Percentiles rank a stretch among this genome's conserved stretches.
phyloP scores from a whole-genome alignment of 92 coral and sea anemone species.

The Muricea muricata region DNA sequence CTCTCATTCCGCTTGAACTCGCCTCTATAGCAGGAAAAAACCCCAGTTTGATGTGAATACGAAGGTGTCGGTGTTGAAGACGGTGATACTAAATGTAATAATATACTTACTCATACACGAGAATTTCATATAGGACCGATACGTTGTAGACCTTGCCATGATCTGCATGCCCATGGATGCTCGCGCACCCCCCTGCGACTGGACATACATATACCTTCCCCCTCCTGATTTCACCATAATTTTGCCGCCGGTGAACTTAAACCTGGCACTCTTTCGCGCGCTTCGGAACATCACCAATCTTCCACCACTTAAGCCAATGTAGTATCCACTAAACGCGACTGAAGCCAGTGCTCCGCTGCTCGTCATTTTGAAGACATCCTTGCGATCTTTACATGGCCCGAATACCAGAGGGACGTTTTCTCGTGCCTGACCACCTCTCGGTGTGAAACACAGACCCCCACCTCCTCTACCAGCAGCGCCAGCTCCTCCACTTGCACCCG shows the following conservation, averaged over 20 bases:
- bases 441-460: neutral
- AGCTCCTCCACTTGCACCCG: too few species aligned
- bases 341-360: neutral
- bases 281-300: neutral
- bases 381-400: neutral
- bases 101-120: neutral
- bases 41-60: neutral
- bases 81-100: too few species aligned
- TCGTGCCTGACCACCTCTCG: neutral
- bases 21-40: neutral
- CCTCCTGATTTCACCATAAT: neutral
- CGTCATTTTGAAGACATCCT: neutral
- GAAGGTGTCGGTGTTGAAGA: neutral
- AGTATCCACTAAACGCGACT: neutral
- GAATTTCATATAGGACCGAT: neutral
- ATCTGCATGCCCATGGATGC: neutral
- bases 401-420: neutral
- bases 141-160: neutral
- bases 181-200: neutral
- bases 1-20: neutral
- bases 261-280: neutral
- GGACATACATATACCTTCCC: neutral
- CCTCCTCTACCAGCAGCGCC: neutral
- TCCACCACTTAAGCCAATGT: neutral
- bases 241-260: neutral